A percentile compares a stretch with the other conserved stretches of the same genome.
Conservation (phyloP, 2,888 invertebrate species). For the Clepsis dumicolana region DNA sequence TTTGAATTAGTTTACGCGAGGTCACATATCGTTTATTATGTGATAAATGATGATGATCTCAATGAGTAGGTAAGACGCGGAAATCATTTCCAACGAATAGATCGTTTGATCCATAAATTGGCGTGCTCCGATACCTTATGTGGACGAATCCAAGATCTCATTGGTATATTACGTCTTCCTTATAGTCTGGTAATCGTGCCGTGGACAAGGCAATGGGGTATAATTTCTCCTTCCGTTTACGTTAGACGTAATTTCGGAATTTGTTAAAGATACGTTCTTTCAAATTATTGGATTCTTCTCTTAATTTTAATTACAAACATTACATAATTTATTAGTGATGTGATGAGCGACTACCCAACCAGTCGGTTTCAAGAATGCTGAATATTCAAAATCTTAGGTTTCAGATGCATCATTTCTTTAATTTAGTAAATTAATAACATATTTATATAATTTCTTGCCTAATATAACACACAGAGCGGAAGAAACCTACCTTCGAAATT, state of each 20-base stretch:
- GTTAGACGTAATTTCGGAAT: background rate
- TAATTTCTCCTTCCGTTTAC: constrained; percentile 18
- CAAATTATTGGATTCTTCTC: background rate
- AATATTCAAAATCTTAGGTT: no score
- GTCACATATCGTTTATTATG: constrained; percentile 38
- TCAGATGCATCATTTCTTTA: no score
- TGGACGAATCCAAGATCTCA: constrained; percentile 29
- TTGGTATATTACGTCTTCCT: constrained; percentile 33
- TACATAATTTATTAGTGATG: no score
- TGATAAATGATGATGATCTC: constrained; percentile 22
- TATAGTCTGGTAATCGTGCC: constrained; percentile 31
- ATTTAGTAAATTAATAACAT: no score
- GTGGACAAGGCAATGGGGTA: constrained; percentile 20
- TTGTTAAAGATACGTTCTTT: background rate
- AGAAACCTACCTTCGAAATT: no score
- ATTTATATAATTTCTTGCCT: no score
- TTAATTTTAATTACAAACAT: no score
- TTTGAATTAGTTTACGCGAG: constrained; percentile 39
- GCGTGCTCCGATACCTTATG: constrained; percentile 32
- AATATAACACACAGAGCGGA: no score
- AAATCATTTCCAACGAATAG: constrained; percentile 37
- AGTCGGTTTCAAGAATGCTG: no score
- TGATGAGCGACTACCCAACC: no score
- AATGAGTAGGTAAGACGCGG: constrained; percentile 34
- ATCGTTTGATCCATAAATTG: constrained; percentile 42